These are phyloP conservation scores for Plectrocnemia conspersa DNA, from an alignment of 1,140 invertebrate species.

Conservation along the genomic window DNA sequence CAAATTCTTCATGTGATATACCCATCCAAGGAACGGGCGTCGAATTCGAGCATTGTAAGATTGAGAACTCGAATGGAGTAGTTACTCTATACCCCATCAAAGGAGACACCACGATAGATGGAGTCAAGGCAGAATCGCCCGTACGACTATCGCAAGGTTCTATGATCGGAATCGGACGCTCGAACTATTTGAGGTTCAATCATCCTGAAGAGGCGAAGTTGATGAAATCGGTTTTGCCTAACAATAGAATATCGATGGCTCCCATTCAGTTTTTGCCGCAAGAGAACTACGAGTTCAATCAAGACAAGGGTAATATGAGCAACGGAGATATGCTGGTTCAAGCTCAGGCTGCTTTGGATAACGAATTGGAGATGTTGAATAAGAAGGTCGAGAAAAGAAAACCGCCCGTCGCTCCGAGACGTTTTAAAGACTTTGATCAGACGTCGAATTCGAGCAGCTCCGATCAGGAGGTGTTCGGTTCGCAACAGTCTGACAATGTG, in stretches of 20 bases:
- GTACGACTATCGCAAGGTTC: conserved; percentile 69
- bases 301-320: conserved; percentile 8
- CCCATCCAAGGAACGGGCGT: conserved; percentile 76
- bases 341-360: conserved; percentile 41
- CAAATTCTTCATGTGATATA: conserved; percentile 70
- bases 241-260: conserved; percentile 71
- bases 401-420: conserved; percentile 46
- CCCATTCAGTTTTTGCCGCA: conserved; percentile 56
- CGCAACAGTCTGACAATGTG: conserved; percentile 16
- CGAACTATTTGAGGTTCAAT: conserved; percentile 85
- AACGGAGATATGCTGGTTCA: conserved; percentile 8
- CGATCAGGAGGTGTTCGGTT: conserved; percentile 23
- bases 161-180: conserved; percentile 82
- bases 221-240: conserved; percentile 73
- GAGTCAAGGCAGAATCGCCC: conserved; percentile 57
- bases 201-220: conserved; percentile 82
- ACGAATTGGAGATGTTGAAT: conserved; percentile 47
- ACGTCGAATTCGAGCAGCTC: conserved; percentile 32
- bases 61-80: conserved; percentile 74
- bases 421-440: conserved; percentile 43
- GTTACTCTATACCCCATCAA: conserved; percentile 75
- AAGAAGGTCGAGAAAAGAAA: conserved; percentile 47
- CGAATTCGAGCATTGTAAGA: conserved; percentile 74
- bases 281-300: neutral
- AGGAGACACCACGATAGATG: conserved; percentile 67